These are phyloP conservation scores for Melanotus villosus DNA, from an alignment of 2,888 invertebrate genomes.

Conservation along the genomic window DNA sequence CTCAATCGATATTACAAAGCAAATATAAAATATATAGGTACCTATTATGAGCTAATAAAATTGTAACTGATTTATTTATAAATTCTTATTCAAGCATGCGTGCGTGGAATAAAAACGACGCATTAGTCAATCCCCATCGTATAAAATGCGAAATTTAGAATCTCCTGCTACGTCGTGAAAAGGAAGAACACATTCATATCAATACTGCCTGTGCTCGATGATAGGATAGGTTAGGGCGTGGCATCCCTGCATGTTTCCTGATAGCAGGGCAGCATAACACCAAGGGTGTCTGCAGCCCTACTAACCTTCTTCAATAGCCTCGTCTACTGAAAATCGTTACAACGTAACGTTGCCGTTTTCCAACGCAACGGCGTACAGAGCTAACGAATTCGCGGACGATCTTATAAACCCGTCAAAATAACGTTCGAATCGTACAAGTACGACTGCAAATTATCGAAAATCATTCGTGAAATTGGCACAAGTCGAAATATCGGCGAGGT, in stretches of 20 bases:
- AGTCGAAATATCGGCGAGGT: conserved; percentile 49
- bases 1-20: no score
- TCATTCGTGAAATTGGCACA: conserved; percentile 52
- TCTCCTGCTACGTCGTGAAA: no score
- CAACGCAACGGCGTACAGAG: background rate
- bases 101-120: no score
- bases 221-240: conserved; percentile 32
- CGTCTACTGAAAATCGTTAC: conserved; percentile 27
- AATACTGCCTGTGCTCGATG: no score
- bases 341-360: background rate
- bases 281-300: background rate
- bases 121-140: no score
- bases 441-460: conserved; percentile 54
- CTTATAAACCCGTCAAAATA: background rate
- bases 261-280: conserved; percentile 39
- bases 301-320: background rate
- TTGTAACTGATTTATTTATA: no score
- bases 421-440: conserved; percentile 3
- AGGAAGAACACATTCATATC: no score
- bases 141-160: no score
- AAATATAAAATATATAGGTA: no score
- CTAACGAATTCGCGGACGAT: background rate
- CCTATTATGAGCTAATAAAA: no score
- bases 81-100: no score
- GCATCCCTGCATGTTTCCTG: conserved; percentile 32